phyloP scores from a whole-genome alignment of 2,888 invertebrate species.

The Heliconius charithonia region DNA sequence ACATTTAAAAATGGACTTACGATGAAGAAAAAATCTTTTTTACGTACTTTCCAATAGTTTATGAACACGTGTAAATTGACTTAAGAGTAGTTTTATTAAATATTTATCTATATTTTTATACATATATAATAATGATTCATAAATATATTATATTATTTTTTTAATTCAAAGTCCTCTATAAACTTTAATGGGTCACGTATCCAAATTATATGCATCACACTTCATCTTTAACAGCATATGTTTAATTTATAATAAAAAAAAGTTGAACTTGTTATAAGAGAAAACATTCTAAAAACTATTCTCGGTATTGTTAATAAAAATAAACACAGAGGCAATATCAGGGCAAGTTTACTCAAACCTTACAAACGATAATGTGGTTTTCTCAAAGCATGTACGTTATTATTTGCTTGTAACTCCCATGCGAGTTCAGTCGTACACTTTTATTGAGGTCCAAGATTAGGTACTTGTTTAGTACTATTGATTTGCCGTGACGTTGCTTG shows the following conservation, averaged over 20 bases:
- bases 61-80: background rate
- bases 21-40: background rate
- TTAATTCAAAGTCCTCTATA: background rate
- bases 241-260: background rate
- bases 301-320: slow-evolving; percentile 24
- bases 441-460: slow-evolving; percentile 7
- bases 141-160: background rate
- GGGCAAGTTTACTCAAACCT: slow-evolving; percentile 18
- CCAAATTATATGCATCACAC: background rate
- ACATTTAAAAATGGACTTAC: background rate
- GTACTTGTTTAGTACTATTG: background rate
- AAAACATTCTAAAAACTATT: slow-evolving; percentile 12
- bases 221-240: background rate
- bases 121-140: too few relatives aligned
- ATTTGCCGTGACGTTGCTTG: background rate
- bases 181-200: background rate
- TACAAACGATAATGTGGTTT: slow-evolving; percentile 5
- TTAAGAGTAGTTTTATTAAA: too few relatives aligned
- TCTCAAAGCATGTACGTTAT: slow-evolving; percentile 17
- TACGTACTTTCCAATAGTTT: background rate
- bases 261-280: background rate
- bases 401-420: slow-evolving; percentile 15
- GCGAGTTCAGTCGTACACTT: slow-evolving; percentile 4
- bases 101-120: too few relatives aligned
- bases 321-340: slow-evolving; percentile 21